phyloP scores from a whole-genome alignment of 2,113 vertebrate genomes.

The Orientallactaga bullata region DNA sequence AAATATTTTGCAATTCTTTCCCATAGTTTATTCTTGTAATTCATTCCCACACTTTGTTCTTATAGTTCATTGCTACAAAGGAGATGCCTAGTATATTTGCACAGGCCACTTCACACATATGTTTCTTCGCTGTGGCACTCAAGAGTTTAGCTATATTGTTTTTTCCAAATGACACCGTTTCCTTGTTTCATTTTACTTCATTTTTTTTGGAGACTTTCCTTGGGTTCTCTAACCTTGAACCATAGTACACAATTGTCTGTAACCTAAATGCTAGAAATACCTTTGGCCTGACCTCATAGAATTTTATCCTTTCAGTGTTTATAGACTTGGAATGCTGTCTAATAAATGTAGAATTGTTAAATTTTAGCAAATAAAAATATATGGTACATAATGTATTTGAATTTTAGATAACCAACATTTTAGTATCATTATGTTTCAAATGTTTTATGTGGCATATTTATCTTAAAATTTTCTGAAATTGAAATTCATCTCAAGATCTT shows the following conservation, averaged over 20 bases:
- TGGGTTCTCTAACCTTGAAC: background rate
- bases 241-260: background rate
- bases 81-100: too few species aligned
- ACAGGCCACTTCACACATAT: too few species aligned
- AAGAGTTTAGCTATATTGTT: background rate
- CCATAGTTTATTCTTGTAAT: too few species aligned
- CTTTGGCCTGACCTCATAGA: background rate
- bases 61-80: too few species aligned
- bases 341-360: background rate
- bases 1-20: too few species aligned
- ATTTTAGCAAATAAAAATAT: background rate
- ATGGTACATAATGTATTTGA: background rate
- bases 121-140: background rate
- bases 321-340: background rate
- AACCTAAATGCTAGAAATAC: background rate
- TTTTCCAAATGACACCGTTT: background rate
- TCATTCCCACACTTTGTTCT: too few species aligned
- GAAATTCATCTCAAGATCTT: background rate
- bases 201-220: background rate
- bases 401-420: background rate
- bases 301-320: background rate
- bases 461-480: too few species aligned
- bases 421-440: background rate
- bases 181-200: background rate
- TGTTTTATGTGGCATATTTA: background rate